A percentile compares a stretch with the other conserved stretches of the same genome.
Evolutionary conservation across 2,113 vertebrate species (phyloP).

Genomic region (Istiophorus platypterus): DNA sequence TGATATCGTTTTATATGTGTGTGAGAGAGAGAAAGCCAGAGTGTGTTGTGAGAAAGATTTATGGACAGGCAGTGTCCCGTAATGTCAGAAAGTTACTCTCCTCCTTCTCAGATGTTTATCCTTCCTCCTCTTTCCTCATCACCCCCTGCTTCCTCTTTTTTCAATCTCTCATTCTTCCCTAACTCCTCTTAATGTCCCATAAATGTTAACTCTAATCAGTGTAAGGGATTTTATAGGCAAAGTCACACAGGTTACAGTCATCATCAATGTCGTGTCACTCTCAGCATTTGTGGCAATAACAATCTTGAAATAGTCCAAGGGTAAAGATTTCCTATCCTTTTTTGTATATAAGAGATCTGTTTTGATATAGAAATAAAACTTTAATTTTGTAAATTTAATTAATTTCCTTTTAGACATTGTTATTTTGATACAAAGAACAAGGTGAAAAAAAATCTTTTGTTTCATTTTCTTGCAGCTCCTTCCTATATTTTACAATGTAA

Average conservation of each 20-base stretch:
- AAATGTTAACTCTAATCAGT: constrained; percentile 80
- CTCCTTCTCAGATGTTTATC: constrained; percentile 65
- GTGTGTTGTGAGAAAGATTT: constrained; percentile 64
- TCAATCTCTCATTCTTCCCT: constrained; percentile 57
- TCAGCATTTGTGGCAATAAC: constrained; percentile 56
- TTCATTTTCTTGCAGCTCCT: neutral
- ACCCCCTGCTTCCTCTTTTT: constrained; percentile 32
- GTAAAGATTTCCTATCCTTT: constrained; percentile 27
- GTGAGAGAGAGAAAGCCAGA: neutral
- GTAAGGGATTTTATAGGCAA: constrained; percentile 78
- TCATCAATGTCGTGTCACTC: constrained; percentile 58
- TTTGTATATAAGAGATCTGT: neutral
- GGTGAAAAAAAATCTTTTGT: neutral
- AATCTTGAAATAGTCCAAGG: constrained; percentile 49
- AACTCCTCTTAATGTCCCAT: constrained; percentile 72
- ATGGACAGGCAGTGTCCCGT: constrained; percentile 69
- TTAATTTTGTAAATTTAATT: neutral
- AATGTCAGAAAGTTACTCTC: constrained; percentile 63
- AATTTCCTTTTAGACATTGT: neutral
- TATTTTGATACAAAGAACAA: neutral
- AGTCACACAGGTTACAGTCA: constrained; percentile 74
- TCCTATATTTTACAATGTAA: neutral
- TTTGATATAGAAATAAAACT: neutral
- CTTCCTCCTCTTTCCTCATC: constrained; percentile 69
- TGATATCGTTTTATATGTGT: constrained; percentile 33